Evolutionary conservation across 1,140 invertebrate species (phyloP).

Genomic region (Dysdera silvatica): DNA sequence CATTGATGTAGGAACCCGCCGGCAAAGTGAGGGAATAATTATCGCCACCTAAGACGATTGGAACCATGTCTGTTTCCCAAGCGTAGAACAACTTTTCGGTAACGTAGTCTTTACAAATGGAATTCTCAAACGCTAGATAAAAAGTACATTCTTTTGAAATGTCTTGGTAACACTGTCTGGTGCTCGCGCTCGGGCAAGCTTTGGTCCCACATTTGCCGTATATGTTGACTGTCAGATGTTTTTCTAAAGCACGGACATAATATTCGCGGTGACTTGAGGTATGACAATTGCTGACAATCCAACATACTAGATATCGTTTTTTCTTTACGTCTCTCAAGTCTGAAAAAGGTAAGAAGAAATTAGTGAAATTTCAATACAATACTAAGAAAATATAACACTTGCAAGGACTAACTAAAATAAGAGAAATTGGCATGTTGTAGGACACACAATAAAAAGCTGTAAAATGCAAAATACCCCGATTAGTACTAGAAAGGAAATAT

Average conservation of each 20-base stretch:
- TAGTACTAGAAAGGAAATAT: too few species aligned
- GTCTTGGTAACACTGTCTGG: slow-evolving; percentile 29
- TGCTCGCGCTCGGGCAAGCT: slow-evolving; percentile 29
- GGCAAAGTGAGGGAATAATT: slow-evolving; percentile 34
- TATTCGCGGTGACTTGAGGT: slow-evolving; percentile 39
- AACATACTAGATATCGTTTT: too few species aligned
- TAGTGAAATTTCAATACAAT: too few species aligned
- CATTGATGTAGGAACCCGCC: slow-evolving; percentile 31
- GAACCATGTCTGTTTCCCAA: slow-evolving; percentile 39
- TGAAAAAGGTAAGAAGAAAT: too few species aligned
- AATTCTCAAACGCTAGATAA: slow-evolving; percentile 44
- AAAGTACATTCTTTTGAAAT: slow-evolving; percentile 37
- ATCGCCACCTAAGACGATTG: slow-evolving; percentile 43
- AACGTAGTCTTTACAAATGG: slow-evolving; percentile 41
- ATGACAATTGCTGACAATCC: slow-evolving; percentile 49
- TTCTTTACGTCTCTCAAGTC: too few species aligned
- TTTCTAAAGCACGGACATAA: slow-evolving; percentile 43
- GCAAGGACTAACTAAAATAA: too few species aligned
- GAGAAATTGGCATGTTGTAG: too few species aligned
- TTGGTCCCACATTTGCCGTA: slow-evolving; percentile 48
- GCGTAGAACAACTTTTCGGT: slow-evolving; percentile 41
- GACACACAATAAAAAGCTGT: too few species aligned
- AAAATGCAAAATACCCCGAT: too few species aligned
- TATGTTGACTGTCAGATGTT: slow-evolving; percentile 47
- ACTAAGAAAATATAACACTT: too few species aligned